Evolutionary conservation across 2,113 vertebrate genomes (phyloP).

Genomic region (Thunnus maccoyii): DNA sequence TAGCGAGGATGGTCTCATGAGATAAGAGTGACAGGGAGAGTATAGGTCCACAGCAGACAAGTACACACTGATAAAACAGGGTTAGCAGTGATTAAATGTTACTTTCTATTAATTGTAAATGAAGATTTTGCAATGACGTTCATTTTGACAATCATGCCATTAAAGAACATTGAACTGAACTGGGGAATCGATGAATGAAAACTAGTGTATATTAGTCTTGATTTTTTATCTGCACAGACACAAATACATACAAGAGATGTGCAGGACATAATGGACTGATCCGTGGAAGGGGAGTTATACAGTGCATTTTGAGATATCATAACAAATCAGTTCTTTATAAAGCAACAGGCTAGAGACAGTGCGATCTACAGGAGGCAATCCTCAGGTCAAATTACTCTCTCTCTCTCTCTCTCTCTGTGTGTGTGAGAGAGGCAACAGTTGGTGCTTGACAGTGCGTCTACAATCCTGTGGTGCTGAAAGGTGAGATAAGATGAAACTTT

Average conservation of each 20-base stretch:
- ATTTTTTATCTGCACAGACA: background rate
- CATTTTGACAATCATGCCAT: background rate
- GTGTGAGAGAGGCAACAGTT: slow-evolving; percentile 3
- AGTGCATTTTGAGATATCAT: background rate
- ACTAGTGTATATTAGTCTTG: background rate
- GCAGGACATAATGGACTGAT: background rate
- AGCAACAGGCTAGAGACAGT: background rate
- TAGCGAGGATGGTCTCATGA: too few relatives aligned
- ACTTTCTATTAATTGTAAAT: background rate
- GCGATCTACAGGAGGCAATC: background rate
- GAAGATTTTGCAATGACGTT: background rate
- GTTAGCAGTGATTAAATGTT: too few relatives aligned
- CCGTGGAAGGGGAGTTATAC: background rate
- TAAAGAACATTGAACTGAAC: background rate
- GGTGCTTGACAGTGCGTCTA: background rate
- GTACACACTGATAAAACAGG: background rate
- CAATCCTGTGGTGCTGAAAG: slow-evolving; percentile 19
- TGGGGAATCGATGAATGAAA: background rate
- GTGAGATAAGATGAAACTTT: slow-evolving; percentile 44
- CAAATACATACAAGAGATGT: background rate
- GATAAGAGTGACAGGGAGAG: background rate
- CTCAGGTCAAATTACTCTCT: slow-evolving; percentile 16
- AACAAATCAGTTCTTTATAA: slow-evolving; percentile 2
- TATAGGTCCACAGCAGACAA: background rate
- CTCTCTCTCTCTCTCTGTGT: background rate